phyloP scores from a whole-genome alignment of 2,797 vertebrate species.

The Xenops minutus region DNA sequence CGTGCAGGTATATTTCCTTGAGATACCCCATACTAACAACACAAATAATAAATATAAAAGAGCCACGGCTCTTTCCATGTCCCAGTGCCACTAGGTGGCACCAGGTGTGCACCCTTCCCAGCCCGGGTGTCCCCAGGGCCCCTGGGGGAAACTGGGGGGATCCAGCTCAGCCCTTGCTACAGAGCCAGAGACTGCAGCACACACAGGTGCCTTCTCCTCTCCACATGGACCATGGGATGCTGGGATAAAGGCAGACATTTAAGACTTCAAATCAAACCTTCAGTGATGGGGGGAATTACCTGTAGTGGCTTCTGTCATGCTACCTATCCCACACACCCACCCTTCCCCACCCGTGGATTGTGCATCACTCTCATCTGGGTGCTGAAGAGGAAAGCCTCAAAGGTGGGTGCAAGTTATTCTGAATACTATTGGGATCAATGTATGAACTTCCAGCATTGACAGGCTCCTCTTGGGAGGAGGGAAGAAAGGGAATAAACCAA shows the following conservation, averaged over 20 bases:
- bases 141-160: not conserved
- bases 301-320: rapidly evolving
- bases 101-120: not conserved
- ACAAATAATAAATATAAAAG: not conserved
- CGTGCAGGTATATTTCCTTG: rapidly evolving
- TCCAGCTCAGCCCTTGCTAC: not conserved
- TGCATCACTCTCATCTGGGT: not conserved
- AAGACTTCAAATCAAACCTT: not conserved
- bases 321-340: rapidly evolving
- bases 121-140: not conserved
- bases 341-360: rapidly evolving
- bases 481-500: not conserved
- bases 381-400: not conserved
- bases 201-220: rapidly evolving
- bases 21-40: not conserved
- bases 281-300: not conserved
- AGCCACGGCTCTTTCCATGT: not conserved
- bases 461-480: not conserved
- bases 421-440: rapidly evolving
- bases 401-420: rapidly evolving
- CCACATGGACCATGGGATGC: rapidly evolving
- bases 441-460: not conserved
- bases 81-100: constrained; percentile 57
- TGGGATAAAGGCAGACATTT: not conserved
- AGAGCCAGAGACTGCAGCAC: not conserved